Conservation (phyloP, 2,888 invertebrate species). For the Scrobipalpa atriplicella region DNA sequence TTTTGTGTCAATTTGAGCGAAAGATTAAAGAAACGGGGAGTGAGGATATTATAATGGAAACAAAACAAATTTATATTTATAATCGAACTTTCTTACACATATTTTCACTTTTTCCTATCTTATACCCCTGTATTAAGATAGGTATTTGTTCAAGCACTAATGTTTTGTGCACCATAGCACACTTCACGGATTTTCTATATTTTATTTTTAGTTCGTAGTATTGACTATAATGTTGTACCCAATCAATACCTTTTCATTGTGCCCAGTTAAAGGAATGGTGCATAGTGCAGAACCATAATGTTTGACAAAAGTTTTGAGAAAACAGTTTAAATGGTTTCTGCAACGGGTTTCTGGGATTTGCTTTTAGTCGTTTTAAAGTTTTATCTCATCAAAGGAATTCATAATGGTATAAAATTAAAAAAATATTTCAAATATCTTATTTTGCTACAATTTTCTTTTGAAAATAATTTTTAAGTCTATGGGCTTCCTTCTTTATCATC, state of each 20-base stretch:
- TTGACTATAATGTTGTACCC: neutral
- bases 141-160: constrained; percentile 3
- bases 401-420: too few species aligned
- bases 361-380: too few species aligned
- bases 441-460: neutral
- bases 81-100: constrained; percentile 10
- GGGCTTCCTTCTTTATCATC: neutral
- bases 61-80: neutral
- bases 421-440: too few species aligned
- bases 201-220: neutral
- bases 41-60: neutral
- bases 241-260: neutral
- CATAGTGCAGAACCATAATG: too few species aligned
- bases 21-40: constrained; percentile 30
- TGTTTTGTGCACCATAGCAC: constrained; percentile 21
- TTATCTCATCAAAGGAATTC: too few species aligned
- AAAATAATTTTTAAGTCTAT: neutral
- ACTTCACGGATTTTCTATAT: neutral
- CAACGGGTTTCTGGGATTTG: too few species aligned
- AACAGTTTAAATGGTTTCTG: too few species aligned
- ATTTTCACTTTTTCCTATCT: constrained; percentile 11
- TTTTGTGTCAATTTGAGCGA: constrained; percentile 32
- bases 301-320: too few species aligned
- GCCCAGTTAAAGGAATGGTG: too few species aligned
- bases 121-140: too few species aligned